Conservation (phyloP, 2,113 vertebrate species). For the Nannospalax galili region DNA sequence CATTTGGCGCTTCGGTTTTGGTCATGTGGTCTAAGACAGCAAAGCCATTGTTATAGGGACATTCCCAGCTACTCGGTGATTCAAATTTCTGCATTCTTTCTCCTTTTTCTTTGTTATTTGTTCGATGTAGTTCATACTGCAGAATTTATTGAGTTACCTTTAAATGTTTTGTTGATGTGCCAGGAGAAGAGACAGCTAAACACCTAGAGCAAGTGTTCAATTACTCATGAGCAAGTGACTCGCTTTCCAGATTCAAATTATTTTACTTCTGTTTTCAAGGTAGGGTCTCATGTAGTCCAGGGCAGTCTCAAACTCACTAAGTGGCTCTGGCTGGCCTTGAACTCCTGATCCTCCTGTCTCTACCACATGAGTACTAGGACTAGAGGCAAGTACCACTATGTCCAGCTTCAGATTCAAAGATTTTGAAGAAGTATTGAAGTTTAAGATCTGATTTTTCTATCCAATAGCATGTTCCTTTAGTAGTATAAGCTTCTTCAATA, state of each 20-base stretch:
- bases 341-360: not conserved
- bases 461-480: not conserved
- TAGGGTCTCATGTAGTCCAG: not conserved
- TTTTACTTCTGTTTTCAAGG: not conserved
- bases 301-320: not conserved
- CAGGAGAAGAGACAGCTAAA: not conserved
- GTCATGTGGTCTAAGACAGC: conserved; percentile 35
- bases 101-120: conserved; percentile 57
- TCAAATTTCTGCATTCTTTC: conserved; percentile 38
- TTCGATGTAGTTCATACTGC: not conserved
- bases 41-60: conserved; percentile 42
- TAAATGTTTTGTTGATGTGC: conserved; percentile 28
- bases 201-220: not conserved
- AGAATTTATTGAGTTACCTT: conserved; percentile 32
- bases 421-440: conserved; percentile 23
- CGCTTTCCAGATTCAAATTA: conserved; percentile 23
- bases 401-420: not conserved
- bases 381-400: not conserved
- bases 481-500: not conserved
- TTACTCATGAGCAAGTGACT: conserved; percentile 3
- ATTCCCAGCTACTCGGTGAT: conserved; percentile 13
- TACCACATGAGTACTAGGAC: not conserved
- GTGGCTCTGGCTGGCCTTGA: not conserved
- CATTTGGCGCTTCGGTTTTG: not conserved
- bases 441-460: conserved; percentile 19